A percentile compares a stretch with the other conserved stretches of the same genome.
phyloP scores from a whole-genome alignment of 2,113 vertebrate genomes.

The Etia nguti region DNA sequence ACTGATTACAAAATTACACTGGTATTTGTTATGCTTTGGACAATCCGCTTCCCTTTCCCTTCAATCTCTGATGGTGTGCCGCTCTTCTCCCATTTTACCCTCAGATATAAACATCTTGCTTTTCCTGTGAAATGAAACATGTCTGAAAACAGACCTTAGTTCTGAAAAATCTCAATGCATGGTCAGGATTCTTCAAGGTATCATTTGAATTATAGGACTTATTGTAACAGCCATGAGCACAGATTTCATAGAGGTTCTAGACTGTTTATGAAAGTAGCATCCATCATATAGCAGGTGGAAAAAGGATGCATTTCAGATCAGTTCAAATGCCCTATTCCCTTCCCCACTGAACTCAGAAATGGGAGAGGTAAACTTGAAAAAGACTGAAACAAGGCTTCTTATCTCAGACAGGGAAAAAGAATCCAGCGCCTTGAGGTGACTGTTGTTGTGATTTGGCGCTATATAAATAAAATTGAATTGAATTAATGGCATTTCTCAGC shows the following conservation, averaged over 20 bases:
- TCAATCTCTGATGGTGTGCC: neutral
- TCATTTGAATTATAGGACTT: neutral
- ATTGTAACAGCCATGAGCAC: neutral
- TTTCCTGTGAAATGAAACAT: neutral
- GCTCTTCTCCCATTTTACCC: neutral
- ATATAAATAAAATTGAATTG: no score
- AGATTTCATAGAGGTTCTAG: neutral
- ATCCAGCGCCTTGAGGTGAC: no score
- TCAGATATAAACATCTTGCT: neutral
- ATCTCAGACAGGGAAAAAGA: neutral
- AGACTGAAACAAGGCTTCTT: neutral
- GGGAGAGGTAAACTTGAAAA: neutral
- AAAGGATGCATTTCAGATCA: neutral
- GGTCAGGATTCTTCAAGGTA: neutral
- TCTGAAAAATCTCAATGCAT: neutral
- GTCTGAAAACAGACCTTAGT: neutral
- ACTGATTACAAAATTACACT: neutral
- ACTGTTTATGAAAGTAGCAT: neutral
- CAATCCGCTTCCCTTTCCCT: neutral
- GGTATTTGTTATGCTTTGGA: neutral
- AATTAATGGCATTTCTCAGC: neutral
- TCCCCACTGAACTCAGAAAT: neutral
- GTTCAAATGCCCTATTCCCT: neutral
- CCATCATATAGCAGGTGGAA: neutral
- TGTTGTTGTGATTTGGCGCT: no score